Base-by-base conservation (phyloP, 2,113 vertebrate genomes). In the Rhinogobius similis region DNA sequence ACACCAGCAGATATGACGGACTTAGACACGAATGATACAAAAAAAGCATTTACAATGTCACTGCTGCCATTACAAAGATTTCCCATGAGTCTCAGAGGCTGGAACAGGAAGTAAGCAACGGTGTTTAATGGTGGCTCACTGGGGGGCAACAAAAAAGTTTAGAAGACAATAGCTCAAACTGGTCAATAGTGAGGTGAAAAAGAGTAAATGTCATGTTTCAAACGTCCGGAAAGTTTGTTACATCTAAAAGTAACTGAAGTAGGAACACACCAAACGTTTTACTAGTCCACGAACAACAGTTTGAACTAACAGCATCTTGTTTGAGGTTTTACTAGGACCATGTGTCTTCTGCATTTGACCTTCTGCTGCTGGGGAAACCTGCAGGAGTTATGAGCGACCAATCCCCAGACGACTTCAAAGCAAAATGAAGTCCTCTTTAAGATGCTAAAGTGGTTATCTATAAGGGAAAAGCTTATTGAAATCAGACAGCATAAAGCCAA, bases 1-100 rank as follows among this genome's bases (percentile, higher is more conserved):
- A 89, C 81, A 83, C 80, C 73, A 65, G 78, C 64, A 39, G 79
- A 88, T 85, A 77, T 69, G 73, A 84, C 86, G 56, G 36, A 78
- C 52, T 65, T 38, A 67, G 67, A 75, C 53, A 48, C 67, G 77
- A 82, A 70, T 73, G 65, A 75, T 69, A 46, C 64, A 73, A 84
- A 85, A 62, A 80, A 39, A 59, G 72, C 68, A 79, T 78, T 87
- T 81, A 73, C 32, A 74, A 79, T 62, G 71, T 68, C 66, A 62
- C 21, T 41, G 68, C 76, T 77, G 14, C 46, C 68, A 69, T 73
- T 55, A 52, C 10, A 55, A 62, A 73, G 58, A 84, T 85, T 89
- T 78, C 83, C 82, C 83, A 65, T 24, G 73, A 73, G 72, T 2
- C 6, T 18, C 41, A 21, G 39, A 64, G 78, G 44, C 56, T 62